These are phyloP conservation scores for Nicator chloris DNA, from an alignment of 2,113 vertebrate genomes.

Conservation along the genomic window DNA sequence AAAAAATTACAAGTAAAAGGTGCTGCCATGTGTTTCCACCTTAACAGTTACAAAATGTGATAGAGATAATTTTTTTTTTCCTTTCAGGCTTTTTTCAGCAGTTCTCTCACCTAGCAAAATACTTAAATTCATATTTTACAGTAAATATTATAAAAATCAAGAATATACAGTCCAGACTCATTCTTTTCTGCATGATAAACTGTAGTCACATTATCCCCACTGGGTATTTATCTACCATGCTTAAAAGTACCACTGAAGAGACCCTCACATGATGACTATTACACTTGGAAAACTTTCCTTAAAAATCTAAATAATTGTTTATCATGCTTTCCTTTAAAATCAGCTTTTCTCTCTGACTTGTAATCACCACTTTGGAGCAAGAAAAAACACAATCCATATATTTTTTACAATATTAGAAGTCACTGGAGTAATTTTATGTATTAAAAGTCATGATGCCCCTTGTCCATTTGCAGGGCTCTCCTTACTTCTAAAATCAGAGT, in stretches of 20 bases:
- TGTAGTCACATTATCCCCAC: not conserved
- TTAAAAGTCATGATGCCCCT: not conserved
- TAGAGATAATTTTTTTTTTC: not conserved
- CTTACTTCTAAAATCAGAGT: not conserved
- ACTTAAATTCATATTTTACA: not conserved
- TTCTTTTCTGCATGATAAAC: not conserved
- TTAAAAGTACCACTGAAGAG: not conserved
- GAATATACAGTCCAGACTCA: not conserved
- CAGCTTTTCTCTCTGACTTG: accelerated
- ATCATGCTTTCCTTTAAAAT: not conserved
- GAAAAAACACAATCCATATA: not conserved
- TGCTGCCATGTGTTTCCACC: not conserved
- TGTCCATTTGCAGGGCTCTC: not conserved
- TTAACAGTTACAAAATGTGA: not conserved
- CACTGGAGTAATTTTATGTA: not conserved
- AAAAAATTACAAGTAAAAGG: not conserved
- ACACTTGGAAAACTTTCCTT: not conserved
- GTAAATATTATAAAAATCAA: not conserved
- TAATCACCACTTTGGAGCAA: not conserved
- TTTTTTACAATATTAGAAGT: not conserved
- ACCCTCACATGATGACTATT: not conserved
- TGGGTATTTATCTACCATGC: not conserved
- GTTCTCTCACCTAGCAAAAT: not conserved
- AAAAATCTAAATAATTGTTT: not conserved
- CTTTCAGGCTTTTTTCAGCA: not conserved